Base-by-base conservation (phyloP, 2,113 vertebrate species). In the Gallinago jamesoni region DNA sequence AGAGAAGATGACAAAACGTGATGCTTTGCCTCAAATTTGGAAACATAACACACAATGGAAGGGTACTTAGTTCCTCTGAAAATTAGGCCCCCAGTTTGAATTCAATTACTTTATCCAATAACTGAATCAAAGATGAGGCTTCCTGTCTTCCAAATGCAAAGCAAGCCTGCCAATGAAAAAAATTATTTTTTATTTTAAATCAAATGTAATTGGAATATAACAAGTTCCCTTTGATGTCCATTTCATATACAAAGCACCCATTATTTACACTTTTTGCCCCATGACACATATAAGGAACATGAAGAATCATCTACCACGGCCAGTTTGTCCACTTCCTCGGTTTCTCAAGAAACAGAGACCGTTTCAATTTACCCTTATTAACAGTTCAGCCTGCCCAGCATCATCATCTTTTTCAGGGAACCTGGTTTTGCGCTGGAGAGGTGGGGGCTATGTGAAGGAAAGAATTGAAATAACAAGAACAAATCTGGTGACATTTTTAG, bases 381-480 rank as follows among this genome's bases (percentile, higher is more conserved):
- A 60, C 18, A 22, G 13, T 78, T 75, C 3, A 3, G 19, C 43
- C 31, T 47, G 19, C 13, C 12, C 24, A 67, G 41, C 56, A 30
- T 30, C 68, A 6, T 12, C 3, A 10, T 69, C 9, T 13, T 86
- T 82, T 66, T 31, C 69, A 33, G 7, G 12, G 39, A 2, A 5
- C 7, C 41, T 92, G 9, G 3, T 14, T 73, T 77, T 37, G 21
- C 22, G 12, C 1, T 11, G 0, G 10, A 7, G 9, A 6, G 6
- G 3, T 2, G 2, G 9, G 6, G 8, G 3, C 2, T 2, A 17
- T 9, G 30, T 9, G 7, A 2, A 4, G 14, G 9, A 6, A 78
- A 22, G 31, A 83, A 59, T 1, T 77, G 31, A 77, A 85, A 56
- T 35, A 84, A 62, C 15, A 48, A 21, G 19, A 88, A 84, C 23